Conservation (phyloP, 2,888 invertebrate species). For the Nycteola revayana region DNA sequence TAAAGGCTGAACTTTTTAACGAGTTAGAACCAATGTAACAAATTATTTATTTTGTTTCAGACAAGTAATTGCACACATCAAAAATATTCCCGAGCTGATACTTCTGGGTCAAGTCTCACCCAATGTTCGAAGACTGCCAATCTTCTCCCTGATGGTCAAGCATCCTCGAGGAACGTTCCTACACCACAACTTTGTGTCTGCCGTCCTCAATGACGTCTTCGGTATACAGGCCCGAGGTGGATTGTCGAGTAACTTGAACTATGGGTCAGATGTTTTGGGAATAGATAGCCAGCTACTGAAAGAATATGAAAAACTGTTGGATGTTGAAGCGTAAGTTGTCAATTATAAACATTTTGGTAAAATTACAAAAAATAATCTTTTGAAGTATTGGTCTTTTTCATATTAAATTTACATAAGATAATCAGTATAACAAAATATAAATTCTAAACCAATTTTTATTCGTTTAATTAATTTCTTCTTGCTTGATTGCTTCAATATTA, state of each 20-base stretch:
- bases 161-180: conserved; percentile 91
- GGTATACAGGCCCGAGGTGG: conserved; percentile 94
- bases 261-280: conserved; percentile 92
- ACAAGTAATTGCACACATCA: conserved; percentile 89
- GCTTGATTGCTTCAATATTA: too few relatives aligned
- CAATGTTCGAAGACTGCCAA: conserved; percentile 86
- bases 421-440: too few relatives aligned
- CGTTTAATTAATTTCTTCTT: too few relatives aligned
- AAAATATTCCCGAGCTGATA: conserved; percentile 90
- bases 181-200: conserved; percentile 94
- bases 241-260: conserved; percentile 91
- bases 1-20: too few relatives aligned
- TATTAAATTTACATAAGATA: too few relatives aligned
- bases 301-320: conserved; percentile 85
- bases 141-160: conserved; percentile 93
- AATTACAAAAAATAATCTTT: too few relatives aligned
- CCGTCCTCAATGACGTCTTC: conserved; percentile 94
- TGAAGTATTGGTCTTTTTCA: too few relatives aligned
- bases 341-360: too few relatives aligned
- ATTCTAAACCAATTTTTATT: too few relatives aligned
- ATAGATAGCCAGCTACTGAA: conserved; percentile 89
- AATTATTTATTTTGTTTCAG: conserved; percentile 69
- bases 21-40: too few relatives aligned
- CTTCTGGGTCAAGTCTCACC: conserved; percentile 87
- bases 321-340: conserved; percentile 69